Evolutionary conservation across 2,797 vertebrate genomes (phyloP).

Genomic region (Argentina silus): DNA sequence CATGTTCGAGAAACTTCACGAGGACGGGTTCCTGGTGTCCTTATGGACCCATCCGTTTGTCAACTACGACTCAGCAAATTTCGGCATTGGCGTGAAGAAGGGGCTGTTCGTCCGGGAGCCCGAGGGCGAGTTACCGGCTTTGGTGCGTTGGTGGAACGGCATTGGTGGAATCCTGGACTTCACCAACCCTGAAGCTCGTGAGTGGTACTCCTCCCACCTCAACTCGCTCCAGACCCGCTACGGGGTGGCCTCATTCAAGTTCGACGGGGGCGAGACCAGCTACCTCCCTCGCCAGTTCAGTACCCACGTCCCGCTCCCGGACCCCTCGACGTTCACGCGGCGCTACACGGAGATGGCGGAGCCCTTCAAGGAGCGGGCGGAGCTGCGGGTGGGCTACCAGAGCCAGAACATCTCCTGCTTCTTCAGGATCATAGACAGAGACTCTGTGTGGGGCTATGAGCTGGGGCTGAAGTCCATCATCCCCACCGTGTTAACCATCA

Average conservation of each 20-base stretch:
- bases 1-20: constrained; percentile 86
- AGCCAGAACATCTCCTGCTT: constrained; percentile 97
- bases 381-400: constrained; percentile 87
- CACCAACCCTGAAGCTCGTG: constrained; percentile 86
- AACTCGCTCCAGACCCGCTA: constrained; percentile 81
- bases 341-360: constrained; percentile 89
- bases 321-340: constrained; percentile 89
- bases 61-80: constrained; percentile 89
- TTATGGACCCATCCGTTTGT: constrained; percentile 92
- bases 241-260: constrained; percentile 89
- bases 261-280: constrained; percentile 91
- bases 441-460: constrained; percentile 93
- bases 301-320: constrained; percentile 79
- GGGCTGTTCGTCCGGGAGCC: constrained; percentile 87
- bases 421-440: constrained; percentile 91
- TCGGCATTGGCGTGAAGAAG: constrained; percentile 81
- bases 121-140: constrained; percentile 82
- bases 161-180: constrained; percentile 92
- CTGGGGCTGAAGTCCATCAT: constrained; percentile 93
- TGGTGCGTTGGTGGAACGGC: constrained; percentile 95
- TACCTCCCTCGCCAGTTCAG: constrained; percentile 91
- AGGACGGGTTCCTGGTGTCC: constrained; percentile 84
- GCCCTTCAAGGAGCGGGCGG: constrained; percentile 84
- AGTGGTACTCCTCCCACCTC: constrained; percentile 88
- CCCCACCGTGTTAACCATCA: constrained; percentile 85